These are phyloP conservation scores for Centropus bengalensis DNA, from an alignment of 2,113 vertebrate genomes.

Conservation along the genomic window DNA sequence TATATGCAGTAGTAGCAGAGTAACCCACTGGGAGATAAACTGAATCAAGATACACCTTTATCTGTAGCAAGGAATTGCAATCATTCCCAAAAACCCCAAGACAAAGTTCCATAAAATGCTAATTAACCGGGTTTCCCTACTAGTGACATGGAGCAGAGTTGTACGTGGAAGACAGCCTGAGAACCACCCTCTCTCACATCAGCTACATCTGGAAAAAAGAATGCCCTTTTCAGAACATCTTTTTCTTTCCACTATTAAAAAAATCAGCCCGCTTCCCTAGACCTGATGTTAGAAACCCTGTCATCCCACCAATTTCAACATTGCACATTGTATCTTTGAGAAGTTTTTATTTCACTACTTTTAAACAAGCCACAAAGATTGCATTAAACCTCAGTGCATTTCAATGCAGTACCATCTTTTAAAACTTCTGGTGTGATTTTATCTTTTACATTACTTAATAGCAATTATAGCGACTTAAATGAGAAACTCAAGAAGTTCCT, in stretches of 20 bases:
- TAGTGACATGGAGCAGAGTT: neutral
- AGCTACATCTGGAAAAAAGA: neutral
- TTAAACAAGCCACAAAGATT: neutral
- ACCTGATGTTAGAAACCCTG: neutral
- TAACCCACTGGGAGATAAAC: neutral
- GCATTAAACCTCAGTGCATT: neutral
- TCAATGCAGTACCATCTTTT: neutral
- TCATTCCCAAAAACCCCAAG: neutral
- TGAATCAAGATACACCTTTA: rapidly evolving
- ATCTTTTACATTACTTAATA: rapidly evolving
- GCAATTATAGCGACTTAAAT: neutral
- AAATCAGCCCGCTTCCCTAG: neutral
- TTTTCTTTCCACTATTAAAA: neutral
- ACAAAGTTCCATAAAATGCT: neutral
- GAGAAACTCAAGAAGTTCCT: neutral
- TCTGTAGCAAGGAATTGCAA: neutral
- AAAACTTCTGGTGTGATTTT: neutral
- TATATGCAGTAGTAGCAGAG: neutral
- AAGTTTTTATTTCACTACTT: neutral
- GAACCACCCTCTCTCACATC: neutral
- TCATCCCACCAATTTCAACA: neutral
- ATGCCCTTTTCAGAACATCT: neutral
- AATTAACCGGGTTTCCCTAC: neutral
- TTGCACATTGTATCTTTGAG: neutral
- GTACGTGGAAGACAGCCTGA: neutral